Evolutionary conservation across 2,797 vertebrate species (phyloP), one percentile per base, ranked within the genome.

Genomic region (Telmatherina bonti): DNA sequence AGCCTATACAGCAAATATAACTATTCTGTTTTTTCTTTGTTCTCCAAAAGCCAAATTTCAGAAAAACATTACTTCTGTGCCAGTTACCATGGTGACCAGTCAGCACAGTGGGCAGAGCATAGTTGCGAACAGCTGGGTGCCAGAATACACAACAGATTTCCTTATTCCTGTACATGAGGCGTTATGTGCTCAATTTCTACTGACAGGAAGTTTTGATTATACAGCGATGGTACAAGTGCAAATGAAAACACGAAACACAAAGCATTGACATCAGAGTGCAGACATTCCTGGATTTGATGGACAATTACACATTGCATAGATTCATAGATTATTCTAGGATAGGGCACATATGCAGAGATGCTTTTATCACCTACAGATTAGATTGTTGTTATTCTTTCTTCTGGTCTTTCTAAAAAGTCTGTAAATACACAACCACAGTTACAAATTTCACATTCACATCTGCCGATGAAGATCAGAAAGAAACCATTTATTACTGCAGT

Each of bases 1-100:
- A 36, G 35, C 35, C 35, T 10, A 36, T 36, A 82, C 78, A 67
- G 56, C 83, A 85, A 88, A 89, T 84, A 88, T 81, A 85, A 89
- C 78, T 79, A 72, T 66, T 79, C 38, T 36, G 4, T 36, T 54
- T 43, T 7, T 26, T 20, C 6, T 7, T 45, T 67, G 26, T 59
- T 72, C 60, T 56, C 31, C n/a, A 55, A 63, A 84, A 63, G 66
- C 53, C 83, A 85, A 69, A 83, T 83, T 80, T 85, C 60, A 64
- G 47, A 31, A 49, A 78, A 82, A 86, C n/a, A 84, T 72, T 7
- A 60, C 70, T 65, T 78, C 78, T 55, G 67, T 79, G 76, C 72
- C 79, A 75, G 88, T 90, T 84, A 64, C 78, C 78, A 87, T 87
- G 80, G 85, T 20, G 69, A 89, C 59, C 0, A 58, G 83, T 72